These are phyloP conservation scores for Zalophus californianus DNA, from an alignment of 2,797 vertebrate genomes.

Conservation along the genomic window DNA sequence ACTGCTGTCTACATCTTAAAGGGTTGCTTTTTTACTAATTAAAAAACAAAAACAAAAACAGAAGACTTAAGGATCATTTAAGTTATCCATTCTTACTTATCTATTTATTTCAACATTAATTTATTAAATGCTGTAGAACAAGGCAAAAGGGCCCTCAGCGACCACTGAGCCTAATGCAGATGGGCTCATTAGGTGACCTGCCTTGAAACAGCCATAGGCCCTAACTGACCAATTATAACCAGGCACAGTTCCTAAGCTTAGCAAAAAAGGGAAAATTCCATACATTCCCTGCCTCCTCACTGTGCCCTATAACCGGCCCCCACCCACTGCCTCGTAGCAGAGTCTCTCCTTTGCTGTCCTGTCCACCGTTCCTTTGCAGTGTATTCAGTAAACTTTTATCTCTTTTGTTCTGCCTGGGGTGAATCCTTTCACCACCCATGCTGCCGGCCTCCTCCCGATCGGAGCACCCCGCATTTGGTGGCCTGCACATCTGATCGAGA, in stretches of 20 bases:
- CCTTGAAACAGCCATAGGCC: background rate
- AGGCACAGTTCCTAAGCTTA: background rate
- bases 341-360: background rate
- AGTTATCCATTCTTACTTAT: background rate
- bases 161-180: background rate
- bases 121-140: background rate
- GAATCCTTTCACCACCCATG: background rate
- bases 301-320: background rate
- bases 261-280: background rate
- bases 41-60: background rate
- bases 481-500: background rate
- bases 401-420: background rate
- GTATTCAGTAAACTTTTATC: background rate
- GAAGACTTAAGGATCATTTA: background rate
- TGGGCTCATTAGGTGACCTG: background rate
- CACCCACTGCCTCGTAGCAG: background rate
- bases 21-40: background rate
- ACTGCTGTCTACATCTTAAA: background rate
- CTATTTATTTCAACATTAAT: background rate
- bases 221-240: background rate
- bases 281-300: background rate
- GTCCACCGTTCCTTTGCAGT: background rate
- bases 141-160: background rate
- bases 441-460: background rate
- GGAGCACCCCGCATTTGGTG: background rate